Base-by-base conservation (phyloP, 2,888 invertebrate species). In the Agriopis marginaria region DNA sequence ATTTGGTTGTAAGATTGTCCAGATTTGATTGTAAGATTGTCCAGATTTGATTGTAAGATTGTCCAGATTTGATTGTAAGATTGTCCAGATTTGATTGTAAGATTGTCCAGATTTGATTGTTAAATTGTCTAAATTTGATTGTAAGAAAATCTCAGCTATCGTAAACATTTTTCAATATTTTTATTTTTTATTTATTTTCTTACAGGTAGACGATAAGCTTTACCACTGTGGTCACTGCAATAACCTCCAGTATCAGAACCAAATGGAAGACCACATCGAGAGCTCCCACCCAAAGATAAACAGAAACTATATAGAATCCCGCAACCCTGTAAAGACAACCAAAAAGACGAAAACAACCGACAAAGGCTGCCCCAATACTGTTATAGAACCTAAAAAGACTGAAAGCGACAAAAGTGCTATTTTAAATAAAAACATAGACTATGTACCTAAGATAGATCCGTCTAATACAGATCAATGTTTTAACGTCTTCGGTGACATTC, bases 151-250 rank as follows among this genome's bases (percentile, higher is more conserved):
- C 17, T 23, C 17, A 23, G 2, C 17, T 23, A 23, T 23, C 17
- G 17, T 23, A 23, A 23, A 23, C 17, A 23, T 23, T n/a, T n/a
- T n/a, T n/a, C n/a, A n/a, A n/a, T n/a, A n/a, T n/a, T n/a, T n/a
- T n/a, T n/a, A n/a, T 53, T 49, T 49, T 8, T 17, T 32, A 32
- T 40, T 55, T 6, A 1, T 44, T 40, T 17, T 14, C 6, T 82
- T 79, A 14, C 73, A 88, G 88, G 75, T 86, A 0, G 79, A 77
- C 55, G 66, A 77, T 0, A 81, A 74, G 51, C 73, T 79, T 0
- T 82, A 77, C 23, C 88, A 87, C 51, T 88, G 87, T 39, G 85
- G 81, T 0, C 80, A 82, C 40, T 88, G 88, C 75, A 87, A 88
- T 62, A 82, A 82, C 10, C 62, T 76, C 0, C 76, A 73, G 42